A percentile compares a stretch with the other conserved stretches of the same genome.
Evolutionary conservation across 2,113 vertebrate genomes (phyloP).

Genomic region (Tychaedon coryphoeus): DNA sequence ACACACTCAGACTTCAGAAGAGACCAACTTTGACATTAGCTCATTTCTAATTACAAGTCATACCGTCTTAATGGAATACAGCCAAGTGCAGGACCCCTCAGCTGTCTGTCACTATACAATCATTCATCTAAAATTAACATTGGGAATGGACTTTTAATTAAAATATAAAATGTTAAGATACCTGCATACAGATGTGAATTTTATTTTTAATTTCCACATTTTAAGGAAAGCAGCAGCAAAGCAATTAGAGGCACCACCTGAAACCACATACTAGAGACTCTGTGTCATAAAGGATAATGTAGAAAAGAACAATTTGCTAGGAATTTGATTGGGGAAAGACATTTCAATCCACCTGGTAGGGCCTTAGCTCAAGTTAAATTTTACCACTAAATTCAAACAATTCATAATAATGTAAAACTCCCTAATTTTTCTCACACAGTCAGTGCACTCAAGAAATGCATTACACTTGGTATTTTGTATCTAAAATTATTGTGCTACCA

Average conservation of each 20-base stretch:
- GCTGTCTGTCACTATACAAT: not conserved
- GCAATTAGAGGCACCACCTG: not conserved
- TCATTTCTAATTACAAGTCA: conserved; percentile 4
- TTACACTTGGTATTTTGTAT: not conserved
- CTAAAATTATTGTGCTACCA: not conserved
- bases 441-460: fast-evolving
- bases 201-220: not conserved
- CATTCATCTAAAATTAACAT: not conserved
- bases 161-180: not conserved
- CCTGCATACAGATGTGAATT: not conserved
- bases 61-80: not conserved
- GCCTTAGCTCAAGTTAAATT: not conserved
- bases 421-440: not conserved
- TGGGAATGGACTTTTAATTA: conserved; percentile 2
- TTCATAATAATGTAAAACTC: not conserved
- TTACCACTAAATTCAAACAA: not conserved
- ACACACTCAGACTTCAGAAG: not conserved
- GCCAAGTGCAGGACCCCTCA: not conserved
- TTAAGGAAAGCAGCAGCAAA: not conserved
- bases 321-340: not conserved
- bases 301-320: not conserved
- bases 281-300: not conserved
- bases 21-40: not conserved
- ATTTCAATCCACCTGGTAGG: not conserved
- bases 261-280: not conserved